Conservation (phyloP, 2,888 invertebrate genomes). For the Masnerella sp. region DNA sequence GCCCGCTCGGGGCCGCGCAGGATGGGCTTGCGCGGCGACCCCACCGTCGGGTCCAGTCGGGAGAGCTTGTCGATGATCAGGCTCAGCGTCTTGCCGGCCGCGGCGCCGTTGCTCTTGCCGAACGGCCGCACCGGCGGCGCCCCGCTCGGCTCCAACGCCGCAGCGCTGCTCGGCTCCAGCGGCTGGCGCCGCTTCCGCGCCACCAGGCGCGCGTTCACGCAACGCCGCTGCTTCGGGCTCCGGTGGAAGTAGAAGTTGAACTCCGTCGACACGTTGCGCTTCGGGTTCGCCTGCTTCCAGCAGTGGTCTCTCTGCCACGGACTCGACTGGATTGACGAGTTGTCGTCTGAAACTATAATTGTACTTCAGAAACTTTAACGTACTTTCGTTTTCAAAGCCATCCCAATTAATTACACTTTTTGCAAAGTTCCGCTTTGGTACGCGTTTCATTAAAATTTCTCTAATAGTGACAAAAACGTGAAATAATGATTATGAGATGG, state of each 20-base stretch:
- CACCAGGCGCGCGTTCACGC: slow-evolving; percentile 77
- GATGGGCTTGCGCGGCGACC: slow-evolving; percentile 90
- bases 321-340: slow-evolving; percentile 92
- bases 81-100: slow-evolving; percentile 70
- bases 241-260: slow-evolving; percentile 85
- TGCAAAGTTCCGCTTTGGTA: no score
- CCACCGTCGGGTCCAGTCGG: slow-evolving; percentile 80
- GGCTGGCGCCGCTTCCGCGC: slow-evolving; percentile 84
- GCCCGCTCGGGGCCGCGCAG: slow-evolving; percentile 89
- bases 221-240: slow-evolving; percentile 78
- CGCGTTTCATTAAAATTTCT: no score
- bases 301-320: slow-evolving; percentile 94
- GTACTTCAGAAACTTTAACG: no score
- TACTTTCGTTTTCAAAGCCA: no score
- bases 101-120: slow-evolving; percentile 65
- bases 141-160: slow-evolving; percentile 53
- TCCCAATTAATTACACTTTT: no score
- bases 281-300: slow-evolving; percentile 90
- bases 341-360: slow-evolving; percentile 93
- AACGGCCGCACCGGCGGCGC: slow-evolving; percentile 36
- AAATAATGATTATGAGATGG: no score
- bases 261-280: slow-evolving; percentile 85
- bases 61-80: slow-evolving; percentile 74
- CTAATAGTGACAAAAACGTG: no score
- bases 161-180: slow-evolving; percentile 78